Base-by-base conservation (phyloP, 2,797 vertebrate species). In the Melanotaenia pygmaea region DNA sequence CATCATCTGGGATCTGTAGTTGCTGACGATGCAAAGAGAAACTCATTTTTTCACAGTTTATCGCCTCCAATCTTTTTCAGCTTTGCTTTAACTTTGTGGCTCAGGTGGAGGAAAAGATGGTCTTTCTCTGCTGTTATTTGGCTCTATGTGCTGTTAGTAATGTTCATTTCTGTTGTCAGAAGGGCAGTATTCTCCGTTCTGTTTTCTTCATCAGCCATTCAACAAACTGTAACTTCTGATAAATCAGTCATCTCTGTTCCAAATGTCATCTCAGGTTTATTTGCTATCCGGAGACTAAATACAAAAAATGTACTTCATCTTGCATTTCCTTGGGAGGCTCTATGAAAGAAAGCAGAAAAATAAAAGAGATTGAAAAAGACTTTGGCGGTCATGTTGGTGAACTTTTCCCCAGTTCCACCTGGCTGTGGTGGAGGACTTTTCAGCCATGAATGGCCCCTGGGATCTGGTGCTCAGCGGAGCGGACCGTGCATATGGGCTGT, bases 381-480 rank as follows among this genome's bases (percentile, higher is more conserved):
- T 86, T 85, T 86, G 80, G 77, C 80, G 53, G 66, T 77, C 81
- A 70, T 65, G 57, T 54, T 64, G 64, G 67, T 94, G 90, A 94
- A 93, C 93, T 93, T 93, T 93, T 91, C 87, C 90, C 90, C 90
- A 92, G 83, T 92, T 94, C 83, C 91, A 94, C 91, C 93, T 94
- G 91, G 91, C 91, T 91, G 84, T 65, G 59, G 83, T 38, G 75
- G 72, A 83, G 82, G 59, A 38, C 83, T 86, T 93, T 91, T 92
- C 91, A 90, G 91, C 91, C 91, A 87, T 57, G 76, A 72, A 50
- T 22, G 83, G 78, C 91, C 84, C 72, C 81, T 81, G 92, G 92
- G 93, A 93, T 87, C 83, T 67, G 67, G 76, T 77, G 88, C 86
- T 92, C 85, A 89, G 84, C 43, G 43, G 90, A 91, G 87, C 81